Conservation (phyloP, 2,888 invertebrate genomes). For the Rotaria socialis region DNA sequence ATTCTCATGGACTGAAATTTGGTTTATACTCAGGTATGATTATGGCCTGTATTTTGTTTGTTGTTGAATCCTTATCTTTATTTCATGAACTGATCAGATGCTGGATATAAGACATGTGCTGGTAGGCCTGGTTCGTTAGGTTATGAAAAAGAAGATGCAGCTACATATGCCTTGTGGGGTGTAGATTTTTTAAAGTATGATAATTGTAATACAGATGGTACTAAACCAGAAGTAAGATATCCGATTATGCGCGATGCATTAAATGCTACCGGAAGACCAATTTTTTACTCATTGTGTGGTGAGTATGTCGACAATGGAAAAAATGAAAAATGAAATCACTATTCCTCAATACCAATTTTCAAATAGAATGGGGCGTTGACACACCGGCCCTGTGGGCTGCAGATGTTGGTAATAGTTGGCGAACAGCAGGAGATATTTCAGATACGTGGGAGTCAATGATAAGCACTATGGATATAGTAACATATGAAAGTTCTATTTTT, state of each 20-base stretch:
- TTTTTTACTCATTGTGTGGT: constrained; percentile 7
- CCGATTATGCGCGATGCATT: constrained; percentile 20
- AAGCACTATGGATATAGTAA: background rate
- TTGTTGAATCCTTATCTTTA: background rate
- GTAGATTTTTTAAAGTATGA: constrained; percentile 21
- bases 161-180: constrained; percentile 5
- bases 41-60: background rate
- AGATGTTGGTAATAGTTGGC: background rate
- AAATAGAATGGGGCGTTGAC: constrained; percentile 16
- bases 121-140: constrained; percentile 19
- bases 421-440: background rate
- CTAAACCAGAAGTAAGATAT: background rate
- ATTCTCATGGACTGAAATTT: background rate
- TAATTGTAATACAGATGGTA: constrained; percentile 28
- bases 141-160: constrained; percentile 3
- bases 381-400: background rate
- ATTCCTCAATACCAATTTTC: background rate
- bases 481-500: background rate
- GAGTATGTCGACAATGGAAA: too few relatives aligned
- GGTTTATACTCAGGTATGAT: constrained; percentile 12
- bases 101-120: constrained; percentile 17
- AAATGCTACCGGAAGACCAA: background rate
- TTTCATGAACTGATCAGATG: background rate
- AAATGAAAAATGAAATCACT: too few relatives aligned
- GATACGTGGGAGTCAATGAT: constrained; percentile 28